These are phyloP conservation scores for Drosophila helvetica DNA, from an alignment of 2,888 invertebrate genomes.

Conservation along the genomic window DNA sequence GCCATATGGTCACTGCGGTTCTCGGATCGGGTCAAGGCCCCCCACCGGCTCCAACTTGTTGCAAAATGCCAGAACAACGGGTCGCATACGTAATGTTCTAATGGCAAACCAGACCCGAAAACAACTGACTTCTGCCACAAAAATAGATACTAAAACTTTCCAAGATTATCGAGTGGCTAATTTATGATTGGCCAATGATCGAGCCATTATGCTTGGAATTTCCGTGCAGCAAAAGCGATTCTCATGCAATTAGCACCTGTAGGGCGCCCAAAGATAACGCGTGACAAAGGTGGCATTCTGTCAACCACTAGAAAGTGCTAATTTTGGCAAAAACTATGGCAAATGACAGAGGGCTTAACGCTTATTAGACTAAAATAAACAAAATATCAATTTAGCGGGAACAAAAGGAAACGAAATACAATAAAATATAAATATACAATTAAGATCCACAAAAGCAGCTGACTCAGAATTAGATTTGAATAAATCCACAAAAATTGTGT, in stretches of 20 bases:
- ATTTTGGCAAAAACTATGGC: conserved; percentile 16
- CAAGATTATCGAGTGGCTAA: background rate
- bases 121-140: background rate
- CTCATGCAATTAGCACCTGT: conserved; percentile 55
- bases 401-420: background rate
- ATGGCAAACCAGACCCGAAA: too few species aligned
- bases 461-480: background rate
- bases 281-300: conserved; percentile 22
- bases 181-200: background rate
- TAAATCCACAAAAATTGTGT: background rate
- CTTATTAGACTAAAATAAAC: background rate
- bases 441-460: background rate
- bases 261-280: conserved; percentile 29
- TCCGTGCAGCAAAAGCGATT: conserved; percentile 17
- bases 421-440: background rate
- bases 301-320: conserved; percentile 25
- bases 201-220: conserved; percentile 20
- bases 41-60: conserved; percentile 28
- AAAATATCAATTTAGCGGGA: background rate
- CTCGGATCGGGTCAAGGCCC: conserved; percentile 40
- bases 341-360: conserved; percentile 5
- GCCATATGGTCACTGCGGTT: conserved; percentile 44
- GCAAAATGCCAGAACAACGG: conserved; percentile 15
- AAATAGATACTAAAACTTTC: background rate
- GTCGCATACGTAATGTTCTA: conserved; percentile 25